Percentiles rank a stretch among this genome's conserved stretches.
Conservation (phyloP, 2,888 invertebrate genomes). For the Nomada ferruginata region DNA sequence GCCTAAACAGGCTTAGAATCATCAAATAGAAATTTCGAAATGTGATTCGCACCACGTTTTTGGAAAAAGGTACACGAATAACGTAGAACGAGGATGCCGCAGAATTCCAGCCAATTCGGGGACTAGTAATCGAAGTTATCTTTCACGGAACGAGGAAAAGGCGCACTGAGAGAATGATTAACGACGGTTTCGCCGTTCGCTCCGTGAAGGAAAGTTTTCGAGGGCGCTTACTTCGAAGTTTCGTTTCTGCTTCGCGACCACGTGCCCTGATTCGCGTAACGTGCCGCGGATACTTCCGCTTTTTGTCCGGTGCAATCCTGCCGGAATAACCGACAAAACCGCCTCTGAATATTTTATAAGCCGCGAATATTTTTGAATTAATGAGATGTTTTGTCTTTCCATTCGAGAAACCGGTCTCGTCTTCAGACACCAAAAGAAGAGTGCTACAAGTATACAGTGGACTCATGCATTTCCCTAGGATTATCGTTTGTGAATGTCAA, state of each 20-base stretch:
- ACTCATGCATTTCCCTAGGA: too few species aligned
- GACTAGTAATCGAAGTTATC: conserved; percentile 63
- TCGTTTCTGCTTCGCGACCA: conserved; percentile 62
- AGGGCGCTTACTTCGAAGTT: conserved; percentile 58
- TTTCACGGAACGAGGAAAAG: conserved; percentile 51
- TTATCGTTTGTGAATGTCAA: too few species aligned
- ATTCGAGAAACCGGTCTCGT: neutral
- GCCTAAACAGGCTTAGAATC: neutral
- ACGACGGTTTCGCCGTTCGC: conserved; percentile 56
- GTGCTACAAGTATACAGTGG: neutral
- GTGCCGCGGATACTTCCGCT: conserved; percentile 57
- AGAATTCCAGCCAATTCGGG: conserved; percentile 47
- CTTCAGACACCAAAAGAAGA: neutral
- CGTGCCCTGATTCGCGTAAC: conserved; percentile 63
- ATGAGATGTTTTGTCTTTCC: neutral
- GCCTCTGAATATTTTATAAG: conserved; percentile 20
- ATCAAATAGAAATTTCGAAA: conserved; percentile 6
- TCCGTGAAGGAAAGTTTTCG: conserved; percentile 55
- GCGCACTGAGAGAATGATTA: conserved; percentile 65
- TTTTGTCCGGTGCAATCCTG: conserved; percentile 13
- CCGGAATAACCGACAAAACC: conserved; percentile 43
- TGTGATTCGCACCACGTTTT: conserved; percentile 30
- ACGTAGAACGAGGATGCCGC: conserved; percentile 23
- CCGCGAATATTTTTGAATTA: conserved; percentile 10
- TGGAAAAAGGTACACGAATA: conserved; percentile 25